These are phyloP conservation scores for Melanargia galathea DNA, from an alignment of 2,888 invertebrate genomes.

Conservation along the genomic window DNA sequence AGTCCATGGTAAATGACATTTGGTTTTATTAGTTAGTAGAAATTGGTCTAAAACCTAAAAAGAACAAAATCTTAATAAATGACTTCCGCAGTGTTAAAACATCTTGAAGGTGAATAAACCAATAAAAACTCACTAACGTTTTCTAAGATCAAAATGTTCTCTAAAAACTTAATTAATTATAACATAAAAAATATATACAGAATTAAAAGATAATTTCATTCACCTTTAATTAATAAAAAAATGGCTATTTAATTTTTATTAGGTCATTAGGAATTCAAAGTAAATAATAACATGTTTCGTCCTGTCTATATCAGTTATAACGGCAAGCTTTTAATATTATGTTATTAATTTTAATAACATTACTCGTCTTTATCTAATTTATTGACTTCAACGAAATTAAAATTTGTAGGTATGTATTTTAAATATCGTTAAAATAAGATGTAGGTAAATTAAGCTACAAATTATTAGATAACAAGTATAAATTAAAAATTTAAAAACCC, in stretches of 20 bases:
- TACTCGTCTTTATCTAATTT: neutral
- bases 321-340: neutral
- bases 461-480: too few species aligned
- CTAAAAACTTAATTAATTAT: conserved; percentile 7
- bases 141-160: conserved; percentile 4
- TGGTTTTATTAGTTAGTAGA: neutral
- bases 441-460: neutral
- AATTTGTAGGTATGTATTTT: neutral
- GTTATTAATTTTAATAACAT: neutral
- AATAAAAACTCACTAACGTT: conserved; percentile 8
- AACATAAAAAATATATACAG: neutral
- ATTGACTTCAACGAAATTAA: neutral
- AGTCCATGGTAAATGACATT: too few species aligned
- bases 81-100: neutral
- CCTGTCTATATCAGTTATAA: conserved; percentile 1
- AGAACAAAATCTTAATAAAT: neutral
- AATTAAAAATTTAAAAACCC: too few species aligned
- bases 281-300: conserved; percentile 17
- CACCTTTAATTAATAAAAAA: conserved; percentile 1
- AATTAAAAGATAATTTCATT: conserved; percentile 1
- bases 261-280: conserved; percentile 12
- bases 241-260: conserved; percentile 3
- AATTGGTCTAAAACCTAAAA: neutral
- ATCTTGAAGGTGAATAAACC: conserved; percentile 26
- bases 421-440: too few species aligned